phyloP scores from a whole-genome alignment of 2,113 vertebrate species.

The Phoxinus phoxinus region DNA sequence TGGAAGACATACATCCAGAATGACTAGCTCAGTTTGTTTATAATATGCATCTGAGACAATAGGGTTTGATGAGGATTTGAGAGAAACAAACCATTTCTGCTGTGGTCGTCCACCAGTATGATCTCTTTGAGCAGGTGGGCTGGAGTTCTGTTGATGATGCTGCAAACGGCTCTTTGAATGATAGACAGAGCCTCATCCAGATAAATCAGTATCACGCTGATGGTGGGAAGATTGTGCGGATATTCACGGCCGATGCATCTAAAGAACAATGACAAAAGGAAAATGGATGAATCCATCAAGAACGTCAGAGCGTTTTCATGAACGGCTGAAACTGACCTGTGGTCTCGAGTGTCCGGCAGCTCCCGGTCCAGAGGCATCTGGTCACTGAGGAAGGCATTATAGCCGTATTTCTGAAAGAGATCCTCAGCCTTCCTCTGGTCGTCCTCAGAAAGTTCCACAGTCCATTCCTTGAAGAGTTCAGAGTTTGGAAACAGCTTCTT shows the following conservation, averaged over 20 bases:
- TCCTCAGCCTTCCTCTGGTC: conserved; percentile 71
- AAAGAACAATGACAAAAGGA: conserved; percentile 28
- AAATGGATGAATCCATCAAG: neutral
- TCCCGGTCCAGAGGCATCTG: conserved; percentile 71
- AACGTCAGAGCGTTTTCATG: neutral
- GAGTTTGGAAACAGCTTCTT: conserved; percentile 72
- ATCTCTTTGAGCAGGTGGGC: conserved; percentile 77
- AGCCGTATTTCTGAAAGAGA: conserved; percentile 69
- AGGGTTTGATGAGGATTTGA: neutral
- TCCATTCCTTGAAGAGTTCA: conserved; percentile 68
- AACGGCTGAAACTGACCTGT: conserved; percentile 58
- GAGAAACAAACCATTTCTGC: conserved; percentile 70
- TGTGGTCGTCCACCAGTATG: conserved; percentile 82
- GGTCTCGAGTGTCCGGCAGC: conserved; percentile 69
- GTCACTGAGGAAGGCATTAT: conserved; percentile 77
- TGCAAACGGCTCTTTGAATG: conserved; percentile 76
- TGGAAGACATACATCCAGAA: neutral
- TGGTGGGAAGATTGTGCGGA: conserved; percentile 71
- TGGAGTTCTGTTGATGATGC: conserved; percentile 77
- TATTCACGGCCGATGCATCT: conserved; percentile 77
- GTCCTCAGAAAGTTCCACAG: conserved; percentile 64
- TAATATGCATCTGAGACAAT: neutral
- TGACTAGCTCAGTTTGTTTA: neutral
- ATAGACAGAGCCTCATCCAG: conserved; percentile 81
- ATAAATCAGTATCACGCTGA: conserved; percentile 81